Base-by-base conservation (phyloP, 1,140 invertebrate species). In the Kradibia gibbosae region DNA sequence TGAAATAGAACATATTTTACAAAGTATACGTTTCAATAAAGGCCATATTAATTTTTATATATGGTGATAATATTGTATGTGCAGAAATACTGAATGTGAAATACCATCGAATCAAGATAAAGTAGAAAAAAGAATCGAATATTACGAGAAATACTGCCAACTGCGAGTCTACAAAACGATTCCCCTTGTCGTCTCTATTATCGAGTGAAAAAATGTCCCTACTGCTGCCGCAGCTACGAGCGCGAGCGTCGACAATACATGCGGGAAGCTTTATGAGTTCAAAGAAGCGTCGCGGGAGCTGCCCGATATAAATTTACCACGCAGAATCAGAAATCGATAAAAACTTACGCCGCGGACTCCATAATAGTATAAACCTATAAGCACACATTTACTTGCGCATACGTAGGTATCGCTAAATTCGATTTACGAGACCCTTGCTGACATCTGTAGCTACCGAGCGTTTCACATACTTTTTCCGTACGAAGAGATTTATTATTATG, bases 401-500 rank as follows among this genome's bases (percentile, higher is more conserved):
- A 36, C 5, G 11, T 34, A 42, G 50, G 50, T 20, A 22, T 20
- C 53, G 31, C 28, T 82, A 78, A 82, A 78, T 82, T 77, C 80
- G 80, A 78, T 82, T 82, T 78, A 78, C 75, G 75, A 77, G n/a
- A n/a, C 0, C 31, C 45, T 2, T 11, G 42, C 77, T 36, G 20
- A 50, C 55, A 42, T 71, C 48, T 42, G 42, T 53, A 74, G 74
- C 42, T 77, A 28, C 45, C 53, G 55, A 60, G 31, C 20, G 17
- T 76, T 62, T 57, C 55, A 31, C 36, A 50, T 60, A n/a, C 34
- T 76, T 81, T 50, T 57, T 76, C 22, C 34, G 25, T 28, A 7
- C 25, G 17, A 8, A 2, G 62, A 81, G 80, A 81, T 81, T 81
- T 82, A 82, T 78, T 36, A 82, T 73, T 82, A 78, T 82, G 45